phyloP scores from a whole-genome alignment of 2,113 vertebrate genomes.

The Caranx melampygus region DNA sequence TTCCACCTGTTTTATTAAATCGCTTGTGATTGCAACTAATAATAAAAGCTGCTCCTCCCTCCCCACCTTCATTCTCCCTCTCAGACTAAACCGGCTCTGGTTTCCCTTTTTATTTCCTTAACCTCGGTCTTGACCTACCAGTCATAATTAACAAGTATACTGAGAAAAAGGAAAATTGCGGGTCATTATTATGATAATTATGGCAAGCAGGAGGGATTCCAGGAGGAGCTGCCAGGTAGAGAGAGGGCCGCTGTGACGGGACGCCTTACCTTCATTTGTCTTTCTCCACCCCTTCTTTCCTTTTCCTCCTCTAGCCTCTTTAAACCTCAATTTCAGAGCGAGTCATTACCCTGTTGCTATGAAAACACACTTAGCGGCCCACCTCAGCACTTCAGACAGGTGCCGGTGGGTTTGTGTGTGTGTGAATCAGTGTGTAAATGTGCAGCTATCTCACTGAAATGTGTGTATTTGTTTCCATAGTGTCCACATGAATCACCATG shows the following conservation, averaged over 20 bases:
- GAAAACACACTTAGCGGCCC: slow-evolving; percentile 77
- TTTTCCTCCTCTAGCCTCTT: slow-evolving; percentile 53
- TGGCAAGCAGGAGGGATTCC: slow-evolving; percentile 64
- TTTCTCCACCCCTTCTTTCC: slow-evolving; percentile 52
- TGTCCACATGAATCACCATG: slow-evolving; percentile 59
- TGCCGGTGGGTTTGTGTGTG: slow-evolving; percentile 35
- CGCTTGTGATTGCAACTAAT: slow-evolving; percentile 69
- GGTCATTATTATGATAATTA: slow-evolving; percentile 84
- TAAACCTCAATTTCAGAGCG: slow-evolving; percentile 62
- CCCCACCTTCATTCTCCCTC: slow-evolving; percentile 1
- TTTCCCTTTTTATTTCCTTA: slow-evolving; percentile 80
- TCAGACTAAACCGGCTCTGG: slow-evolving; percentile 58
- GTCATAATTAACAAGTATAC: slow-evolving; percentile 80
- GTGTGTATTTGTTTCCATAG: slow-evolving; percentile 56
- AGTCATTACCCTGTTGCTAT: slow-evolving; percentile 68
- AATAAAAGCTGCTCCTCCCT: slow-evolving; percentile 59
- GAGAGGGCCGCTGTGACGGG: slow-evolving; percentile 60
- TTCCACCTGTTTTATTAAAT: slow-evolving; percentile 74
- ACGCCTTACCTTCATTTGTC: slow-evolving; percentile 71
- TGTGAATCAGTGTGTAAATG: slow-evolving; percentile 42
- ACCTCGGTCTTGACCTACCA: slow-evolving; percentile 73
- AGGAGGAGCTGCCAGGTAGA: slow-evolving; percentile 74
- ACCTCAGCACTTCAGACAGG: slow-evolving; percentile 64
- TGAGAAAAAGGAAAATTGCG: slow-evolving; percentile 81
- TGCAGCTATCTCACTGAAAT: slow-evolving; percentile 33